Evolutionary conservation across 2,113 vertebrate genomes (phyloP).

Genomic region (Argyrosomus japonicus): DNA sequence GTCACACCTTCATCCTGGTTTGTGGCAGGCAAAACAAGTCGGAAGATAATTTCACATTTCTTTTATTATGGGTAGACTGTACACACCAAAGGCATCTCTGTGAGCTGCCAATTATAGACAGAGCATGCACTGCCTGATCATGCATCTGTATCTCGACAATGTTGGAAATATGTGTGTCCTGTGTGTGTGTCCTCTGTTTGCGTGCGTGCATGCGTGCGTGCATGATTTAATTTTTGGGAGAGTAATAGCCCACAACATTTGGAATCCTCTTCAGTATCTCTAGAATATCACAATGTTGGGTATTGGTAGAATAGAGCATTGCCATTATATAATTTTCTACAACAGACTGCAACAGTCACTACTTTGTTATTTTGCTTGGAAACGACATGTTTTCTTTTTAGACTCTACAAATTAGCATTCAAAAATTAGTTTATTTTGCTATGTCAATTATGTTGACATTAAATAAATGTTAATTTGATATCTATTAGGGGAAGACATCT

Average conservation of each 20-base stretch:
- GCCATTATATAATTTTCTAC: constrained; percentile 10
- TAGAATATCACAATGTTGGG: constrained; percentile 7
- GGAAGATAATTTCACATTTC: background rate
- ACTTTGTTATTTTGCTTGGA: background rate
- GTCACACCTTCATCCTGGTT: background rate
- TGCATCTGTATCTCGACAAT: background rate
- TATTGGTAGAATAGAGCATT: background rate
- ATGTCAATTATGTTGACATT: background rate
- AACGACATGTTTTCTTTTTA: background rate
- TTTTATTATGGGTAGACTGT: background rate
- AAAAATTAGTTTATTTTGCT: background rate
- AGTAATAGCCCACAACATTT: background rate
- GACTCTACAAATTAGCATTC: background rate
- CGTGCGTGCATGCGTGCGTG: too few relatives aligned
- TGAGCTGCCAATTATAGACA: background rate
- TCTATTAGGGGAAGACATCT: background rate
- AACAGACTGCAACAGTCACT: background rate
- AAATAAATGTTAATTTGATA: background rate
- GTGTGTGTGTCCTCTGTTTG: background rate
- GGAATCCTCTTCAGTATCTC: background rate
- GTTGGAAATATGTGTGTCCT: background rate
- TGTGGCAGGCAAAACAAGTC: background rate
- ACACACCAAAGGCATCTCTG: background rate
- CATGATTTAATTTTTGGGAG: background rate
- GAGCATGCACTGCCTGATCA: constrained; percentile 12